Evolutionary conservation across 2,888 invertebrate genomes (phyloP).

Genomic region (Anoplius nigerrimus): DNA sequence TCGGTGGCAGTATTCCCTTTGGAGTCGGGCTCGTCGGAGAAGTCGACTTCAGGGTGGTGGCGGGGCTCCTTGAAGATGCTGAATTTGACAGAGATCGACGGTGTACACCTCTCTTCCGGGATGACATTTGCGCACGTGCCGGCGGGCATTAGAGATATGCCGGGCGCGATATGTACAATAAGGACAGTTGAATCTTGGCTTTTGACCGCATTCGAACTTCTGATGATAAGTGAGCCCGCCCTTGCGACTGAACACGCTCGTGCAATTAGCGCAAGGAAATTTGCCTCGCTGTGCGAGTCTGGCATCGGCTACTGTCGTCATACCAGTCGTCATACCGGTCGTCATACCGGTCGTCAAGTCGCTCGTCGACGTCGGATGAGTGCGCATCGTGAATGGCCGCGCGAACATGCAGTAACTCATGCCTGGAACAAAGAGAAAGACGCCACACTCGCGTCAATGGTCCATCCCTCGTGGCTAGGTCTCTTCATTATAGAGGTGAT

Average conservation of each 20-base stretch:
- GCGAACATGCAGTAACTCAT: conserved; percentile 36
- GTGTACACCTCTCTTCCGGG: conserved; percentile 53
- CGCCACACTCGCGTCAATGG: conserved; percentile 41
- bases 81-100: conserved; percentile 47
- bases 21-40: too few species aligned
- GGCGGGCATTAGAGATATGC: conserved; percentile 62
- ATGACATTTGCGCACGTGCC: conserved; percentile 61
- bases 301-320: background rate
- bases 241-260: conserved; percentile 57
- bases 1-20: too few species aligned
- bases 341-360: background rate
- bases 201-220: conserved; percentile 62
- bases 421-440: conserved; percentile 49
- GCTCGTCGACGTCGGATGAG: background rate
- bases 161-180: conserved; percentile 61
- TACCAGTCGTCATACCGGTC: background rate
- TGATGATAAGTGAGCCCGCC: conserved; percentile 59
- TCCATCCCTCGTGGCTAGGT: conserved; percentile 2
- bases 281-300: conserved; percentile 21
- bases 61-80: conserved; percentile 16
- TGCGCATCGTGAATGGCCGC: conserved; percentile 18
- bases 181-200: conserved; percentile 65
- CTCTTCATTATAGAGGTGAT: conserved; percentile 19
- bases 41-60: background rate
- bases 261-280: conserved; percentile 56